Base-by-base conservation (phyloP, 1,140 invertebrate species). In the Doryteuthis pealeii region DNA sequence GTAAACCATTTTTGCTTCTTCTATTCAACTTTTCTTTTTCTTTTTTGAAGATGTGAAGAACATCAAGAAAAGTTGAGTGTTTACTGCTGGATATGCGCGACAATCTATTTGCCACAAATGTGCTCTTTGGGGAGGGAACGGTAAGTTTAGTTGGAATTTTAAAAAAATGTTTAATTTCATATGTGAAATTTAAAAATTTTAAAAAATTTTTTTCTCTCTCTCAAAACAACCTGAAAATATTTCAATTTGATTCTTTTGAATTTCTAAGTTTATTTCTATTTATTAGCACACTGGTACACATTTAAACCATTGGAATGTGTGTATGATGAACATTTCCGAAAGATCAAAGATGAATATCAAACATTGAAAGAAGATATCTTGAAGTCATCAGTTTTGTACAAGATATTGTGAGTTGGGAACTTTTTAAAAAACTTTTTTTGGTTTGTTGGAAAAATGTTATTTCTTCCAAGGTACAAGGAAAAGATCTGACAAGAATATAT, bases 41-140 rank as follows among this genome's bases (percentile, higher is more conserved):
- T 49, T n/a, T n/a, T n/a, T 79, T 80, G 12, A 71, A 94, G 94
- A 83, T 96, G 95, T 89, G 89, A 91, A 54, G 90, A 91, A 43
- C 95, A 96, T 87, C 83, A 93, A 79, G 95, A 97, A 87, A 96
- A 96, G 87, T 87, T 97, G 70, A 94, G 93, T 66, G 95, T 98
- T 2, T 97, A 95, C 84, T 98, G 96, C 87, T 94, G 93, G 92
- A 95, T 95, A 0, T 98, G 96, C 84, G n/a, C 91, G 92, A 43
- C 91, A 91, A 74, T 96, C 94, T 84, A 97, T 98, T 80, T 98
- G 96, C 89, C 95, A 96, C 89, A 94, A 96, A 84, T 98, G 96
- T 89, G 96, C 96, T 6, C 87, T 98, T 14, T 98, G 94, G 94
- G 94, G 94, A 79, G 94, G n/a, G 94, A 43, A 95, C 92, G 18